Evolutionary conservation across 2,797 vertebrate genomes (phyloP), one percentile per base, ranked within the genome.

Genomic region (Thripadectes ignobilis): DNA sequence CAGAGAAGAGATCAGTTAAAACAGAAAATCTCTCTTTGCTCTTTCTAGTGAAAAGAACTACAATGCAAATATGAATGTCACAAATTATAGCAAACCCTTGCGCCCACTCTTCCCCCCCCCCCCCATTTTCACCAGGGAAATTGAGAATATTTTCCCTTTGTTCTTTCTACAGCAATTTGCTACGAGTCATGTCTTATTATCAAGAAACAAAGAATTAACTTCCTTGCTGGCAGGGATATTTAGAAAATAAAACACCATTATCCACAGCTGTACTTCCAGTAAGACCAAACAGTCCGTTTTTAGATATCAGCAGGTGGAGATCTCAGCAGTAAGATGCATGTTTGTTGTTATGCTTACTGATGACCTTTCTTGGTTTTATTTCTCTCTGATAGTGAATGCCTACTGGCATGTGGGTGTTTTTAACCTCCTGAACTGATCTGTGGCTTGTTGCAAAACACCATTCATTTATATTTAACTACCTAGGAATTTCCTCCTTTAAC

Each of bases 391-490:
- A 91, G 34, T 9, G 82, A 91, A 49, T 26, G 62, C 49, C 55
- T 85, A 51, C 68, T 69, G 54, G 78, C 32, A 75, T 17, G 58
- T 65, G 43, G 76, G 48, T 84, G 48, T 62, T 94, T 93, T 89
- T 89, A 92, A 84, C 55, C 43, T 83, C 43, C 58, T 36, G 26
- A 80, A 52, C 23, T 19, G 69, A 81, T 84, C 1, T 69, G 67
- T 34, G 36, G 48, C 76, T 95, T 91, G 79, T 88, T 93, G 69
- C 62, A 84, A 89, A 96, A 85, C 73, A 85, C 19, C 30, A 49
- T 36, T 88, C 48, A 94, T 93, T 96, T 96, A 94, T 94, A 81
- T 93, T 94, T 92, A 96, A 93, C 95, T 78, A 91, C 66, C 39
- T 57, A 88, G 76, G 84, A 96, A 85, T 92, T 94, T 97, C 85